phyloP scores from a whole-genome alignment of 2,888 invertebrate genomes.

The Leptodirus hochenwartii region DNA sequence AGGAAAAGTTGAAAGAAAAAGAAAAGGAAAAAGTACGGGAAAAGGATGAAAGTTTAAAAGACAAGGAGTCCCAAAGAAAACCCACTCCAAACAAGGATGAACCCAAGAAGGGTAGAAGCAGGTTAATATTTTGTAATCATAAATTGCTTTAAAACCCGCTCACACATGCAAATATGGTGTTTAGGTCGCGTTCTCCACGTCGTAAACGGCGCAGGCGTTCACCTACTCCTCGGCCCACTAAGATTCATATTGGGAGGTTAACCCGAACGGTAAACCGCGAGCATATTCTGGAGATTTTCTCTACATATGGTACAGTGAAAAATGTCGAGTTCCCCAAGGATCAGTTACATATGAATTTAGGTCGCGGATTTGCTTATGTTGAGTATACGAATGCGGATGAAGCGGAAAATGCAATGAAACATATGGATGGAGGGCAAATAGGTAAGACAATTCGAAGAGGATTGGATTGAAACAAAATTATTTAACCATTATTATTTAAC shows the following conservation, averaged over 20 bases:
- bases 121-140: too few relatives aligned
- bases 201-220: conserved; percentile 62
- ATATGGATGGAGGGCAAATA: conserved; percentile 98
- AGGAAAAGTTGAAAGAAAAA: conserved; percentile 25
- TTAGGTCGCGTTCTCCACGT: conserved; percentile 44
- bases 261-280: conserved; percentile 86
- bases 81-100: conserved; percentile 12
- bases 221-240: conserved; percentile 76
- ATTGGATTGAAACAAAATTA: conserved; percentile 81
- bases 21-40: conserved; percentile 24
- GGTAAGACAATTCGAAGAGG: too few relatives aligned
- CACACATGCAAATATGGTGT: too few relatives aligned
- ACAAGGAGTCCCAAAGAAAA: conserved; percentile 14
- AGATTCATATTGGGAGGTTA: conserved; percentile 85
- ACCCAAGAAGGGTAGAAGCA: conserved; percentile 14
- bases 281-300: conserved; percentile 82
- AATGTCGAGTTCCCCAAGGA: conserved; percentile 80
- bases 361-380: conserved; percentile 89
- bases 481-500: too few relatives aligned
- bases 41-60: conserved; percentile 18
- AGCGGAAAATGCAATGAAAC: conserved; percentile 96
- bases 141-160: too few relatives aligned
- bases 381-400: conserved; percentile 88
- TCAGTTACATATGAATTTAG: conserved; percentile 69
- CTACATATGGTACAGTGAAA: conserved; percentile 74